Conservation (phyloP, 2,797 vertebrate species). For the Enteromius trimaculatus region DNA sequence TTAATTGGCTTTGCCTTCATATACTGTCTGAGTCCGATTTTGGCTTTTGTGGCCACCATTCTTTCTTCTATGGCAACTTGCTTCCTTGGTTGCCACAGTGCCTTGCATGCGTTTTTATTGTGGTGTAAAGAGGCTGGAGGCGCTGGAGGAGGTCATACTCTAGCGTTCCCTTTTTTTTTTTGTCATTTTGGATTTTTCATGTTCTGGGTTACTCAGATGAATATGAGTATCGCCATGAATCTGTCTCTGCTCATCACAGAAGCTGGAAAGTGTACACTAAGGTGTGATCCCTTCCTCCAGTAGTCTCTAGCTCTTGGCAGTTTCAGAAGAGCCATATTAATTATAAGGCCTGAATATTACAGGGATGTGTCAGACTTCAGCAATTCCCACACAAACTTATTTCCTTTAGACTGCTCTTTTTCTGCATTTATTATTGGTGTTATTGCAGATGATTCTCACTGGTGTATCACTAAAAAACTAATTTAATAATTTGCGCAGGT, state of each 20-base stretch:
- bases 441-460: not conserved
- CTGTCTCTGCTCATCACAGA: not conserved
- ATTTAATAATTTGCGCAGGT: too few species aligned
- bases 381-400: not conserved
- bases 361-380: not conserved
- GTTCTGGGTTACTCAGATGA: slow-evolving; percentile 28
- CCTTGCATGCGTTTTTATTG: too few species aligned
- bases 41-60: too few species aligned
- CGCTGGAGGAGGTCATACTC: too few species aligned
- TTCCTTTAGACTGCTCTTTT: not conserved
- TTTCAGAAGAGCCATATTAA: not conserved
- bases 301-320: not conserved
- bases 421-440: slow-evolving; percentile 21
- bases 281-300: not conserved
- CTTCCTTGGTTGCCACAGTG: too few species aligned
- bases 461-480: too few species aligned
- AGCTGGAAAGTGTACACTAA: not conserved
- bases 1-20: too few species aligned
- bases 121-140: too few species aligned
- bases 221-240: slow-evolving; percentile 12
- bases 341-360: slow-evolving; percentile 4
- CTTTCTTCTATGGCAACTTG: too few species aligned
- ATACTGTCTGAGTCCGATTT: too few species aligned
- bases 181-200: not conserved
- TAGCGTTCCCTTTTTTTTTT: too few species aligned